Evolutionary conservation across 2,113 vertebrate genomes (phyloP).

Genomic region (Verasper variegatus): DNA sequence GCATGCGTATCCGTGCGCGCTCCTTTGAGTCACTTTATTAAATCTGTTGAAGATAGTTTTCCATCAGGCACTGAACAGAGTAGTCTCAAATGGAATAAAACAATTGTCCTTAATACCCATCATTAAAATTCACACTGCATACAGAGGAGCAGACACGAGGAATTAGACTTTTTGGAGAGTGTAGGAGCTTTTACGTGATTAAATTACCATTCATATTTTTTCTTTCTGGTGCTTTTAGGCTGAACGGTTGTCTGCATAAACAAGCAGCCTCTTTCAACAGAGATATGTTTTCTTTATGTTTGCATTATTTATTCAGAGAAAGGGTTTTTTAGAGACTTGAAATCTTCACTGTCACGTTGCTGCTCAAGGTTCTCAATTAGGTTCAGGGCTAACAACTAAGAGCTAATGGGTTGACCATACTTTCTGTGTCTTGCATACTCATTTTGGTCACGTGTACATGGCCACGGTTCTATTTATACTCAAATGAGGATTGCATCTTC

Average conservation of each 20-base stretch:
- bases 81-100: constrained; percentile 62
- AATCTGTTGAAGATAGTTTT: constrained; percentile 54
- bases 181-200: constrained; percentile 71
- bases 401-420: too few relatives aligned
- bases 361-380: neutral
- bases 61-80: constrained; percentile 35
- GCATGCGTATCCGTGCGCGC: constrained; percentile 13
- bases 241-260: constrained; percentile 61
- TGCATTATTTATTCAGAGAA: constrained; percentile 52
- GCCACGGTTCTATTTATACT: too few relatives aligned
- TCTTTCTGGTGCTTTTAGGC: constrained; percentile 64
- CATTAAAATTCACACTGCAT: constrained; percentile 68
- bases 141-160: constrained; percentile 57
- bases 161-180: constrained; percentile 70
- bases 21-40: constrained; percentile 44
- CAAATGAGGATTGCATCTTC: too few relatives aligned
- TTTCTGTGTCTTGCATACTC: too few relatives aligned
- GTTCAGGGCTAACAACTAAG: neutral
- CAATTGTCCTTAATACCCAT: constrained; percentile 43
- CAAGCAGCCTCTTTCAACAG: constrained; percentile 34
- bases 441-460: too few relatives aligned
- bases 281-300: constrained; percentile 42
- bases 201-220: constrained; percentile 75
- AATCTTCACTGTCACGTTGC: neutral
- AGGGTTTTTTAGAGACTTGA: neutral